These are phyloP conservation scores for Heteractis magnifica DNA, from an alignment of 92 coral and sea anemone genomes.

Conservation along the genomic window DNA sequence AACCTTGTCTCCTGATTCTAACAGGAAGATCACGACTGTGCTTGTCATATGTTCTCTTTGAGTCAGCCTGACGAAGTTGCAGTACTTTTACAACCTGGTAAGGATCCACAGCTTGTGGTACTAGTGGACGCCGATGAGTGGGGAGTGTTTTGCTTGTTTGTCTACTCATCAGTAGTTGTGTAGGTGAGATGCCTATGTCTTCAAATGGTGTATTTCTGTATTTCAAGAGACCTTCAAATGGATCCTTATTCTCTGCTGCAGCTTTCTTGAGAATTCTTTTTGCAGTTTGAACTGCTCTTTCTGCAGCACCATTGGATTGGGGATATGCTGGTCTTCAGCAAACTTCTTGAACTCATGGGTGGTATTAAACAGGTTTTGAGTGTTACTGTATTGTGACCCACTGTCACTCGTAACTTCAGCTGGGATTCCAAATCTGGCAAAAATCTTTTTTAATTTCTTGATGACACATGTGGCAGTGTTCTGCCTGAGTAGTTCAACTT, in stretches of 20 bases:
- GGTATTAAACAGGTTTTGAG: background rate
- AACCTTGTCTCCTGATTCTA: background rate
- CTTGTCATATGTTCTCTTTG: constrained; percentile 1
- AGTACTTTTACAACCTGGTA: constrained; percentile 27
- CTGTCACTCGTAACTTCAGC: background rate
- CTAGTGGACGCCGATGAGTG: constrained; percentile 43
- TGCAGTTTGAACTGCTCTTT: too few species aligned
- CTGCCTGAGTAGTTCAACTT: background rate
- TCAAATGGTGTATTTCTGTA: constrained; percentile 32
- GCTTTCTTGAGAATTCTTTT: too few species aligned
- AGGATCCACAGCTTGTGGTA: constrained; percentile 37
- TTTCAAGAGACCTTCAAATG: constrained; percentile 39
- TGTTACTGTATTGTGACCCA: background rate
- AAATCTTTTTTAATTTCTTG: too few species aligned
- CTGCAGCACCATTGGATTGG: constrained; percentile 25
- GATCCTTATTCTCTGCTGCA: constrained; percentile 38
- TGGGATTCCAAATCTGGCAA: background rate
- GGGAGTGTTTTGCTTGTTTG: constrained; percentile 32
- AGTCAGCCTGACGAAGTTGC: constrained; percentile 22
- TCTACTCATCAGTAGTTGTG: constrained; percentile 38
- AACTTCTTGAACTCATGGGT: background rate
- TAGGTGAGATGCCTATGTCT: constrained; percentile 35
- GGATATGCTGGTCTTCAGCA: background rate
- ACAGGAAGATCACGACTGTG: background rate
- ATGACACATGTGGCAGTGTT: background rate